Conservation (phyloP, 2,888 invertebrate species). For the Rhamphomyia laevipes region DNA sequence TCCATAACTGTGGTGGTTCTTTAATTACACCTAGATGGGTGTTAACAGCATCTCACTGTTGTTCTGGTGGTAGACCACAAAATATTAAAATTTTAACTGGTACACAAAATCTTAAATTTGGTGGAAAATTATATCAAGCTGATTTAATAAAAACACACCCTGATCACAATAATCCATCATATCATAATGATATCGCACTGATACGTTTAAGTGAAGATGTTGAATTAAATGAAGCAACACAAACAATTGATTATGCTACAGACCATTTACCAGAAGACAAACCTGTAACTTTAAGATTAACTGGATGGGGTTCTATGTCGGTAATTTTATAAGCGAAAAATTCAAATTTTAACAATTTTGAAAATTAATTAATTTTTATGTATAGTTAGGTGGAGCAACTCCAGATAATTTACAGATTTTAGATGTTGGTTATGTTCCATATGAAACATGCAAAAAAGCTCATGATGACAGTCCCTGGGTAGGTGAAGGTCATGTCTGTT, state of each 20-base stretch:
- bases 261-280: slow-evolving; percentile 38
- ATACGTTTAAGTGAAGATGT: slow-evolving; percentile 45
- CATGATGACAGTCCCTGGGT: slow-evolving; percentile 35
- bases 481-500: slow-evolving; percentile 46
- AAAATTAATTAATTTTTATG: no score
- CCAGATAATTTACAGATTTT: slow-evolving; percentile 43
- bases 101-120: slow-evolving; percentile 25
- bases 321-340: slow-evolving; percentile 24
- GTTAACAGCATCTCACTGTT: slow-evolving; percentile 32
- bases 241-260: slow-evolving; percentile 45
- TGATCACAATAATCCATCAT: slow-evolving; percentile 29
- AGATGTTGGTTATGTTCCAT: slow-evolving; percentile 41
- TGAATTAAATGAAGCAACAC: slow-evolving; percentile 41
- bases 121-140: slow-evolving; percentile 22
- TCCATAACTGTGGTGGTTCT: slow-evolving; percentile 32
- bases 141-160: slow-evolving; percentile 25
- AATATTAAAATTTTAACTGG: slow-evolving; percentile 27
- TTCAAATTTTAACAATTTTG: no score
- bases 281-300: slow-evolving; percentile 37
- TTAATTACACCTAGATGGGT: slow-evolving; percentile 28
- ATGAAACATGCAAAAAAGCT: slow-evolving; percentile 39
- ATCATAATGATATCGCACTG: slow-evolving; percentile 55
- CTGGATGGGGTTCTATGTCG: slow-evolving; percentile 50
- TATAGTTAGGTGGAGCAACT: slow-evolving; percentile 34
- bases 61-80: slow-evolving; percentile 23